Base-by-base conservation (phyloP, 2,797 vertebrate species). In the Microctenopoma steveboyesi region DNA sequence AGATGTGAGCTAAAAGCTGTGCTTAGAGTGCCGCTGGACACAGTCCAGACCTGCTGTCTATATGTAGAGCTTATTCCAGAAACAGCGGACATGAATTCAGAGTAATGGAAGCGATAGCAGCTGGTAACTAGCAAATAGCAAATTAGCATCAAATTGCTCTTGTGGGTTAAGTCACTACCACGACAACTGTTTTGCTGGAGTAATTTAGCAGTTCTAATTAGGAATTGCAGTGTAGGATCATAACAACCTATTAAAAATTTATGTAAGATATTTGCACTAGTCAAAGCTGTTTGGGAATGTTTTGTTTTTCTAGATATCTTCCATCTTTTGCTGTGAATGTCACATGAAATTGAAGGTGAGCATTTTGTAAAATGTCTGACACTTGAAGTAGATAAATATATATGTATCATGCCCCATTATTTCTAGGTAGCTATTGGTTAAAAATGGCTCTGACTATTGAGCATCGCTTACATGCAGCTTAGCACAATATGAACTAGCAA, bases 221-320 rank as follows among this genome's bases (percentile, higher is more conserved):
- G 88, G 83, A 81, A 86, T 79, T 87, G 86, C 86, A 86, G 79
- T 62, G 77, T 93, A 93, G 89, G 80, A 93, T 88, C 89, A 92
- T 89, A 91, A 91, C 86, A 86, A 80, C 88, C 77, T 91, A 93
- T 94, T 86, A 92, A 93, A 92, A 86, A 93, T 92, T 90, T 74
- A 93, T 93, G 91, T 92, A 91, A 74, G 79, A 91, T 92, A 92
- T 93, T 93, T 94, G 91, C 92, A 93, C 88, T 92, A 91, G 91
- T 89, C 88, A 62, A 86, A 90, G 86, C 76, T 60, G 57, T 91
- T 92, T 89, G 84, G 78, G 84, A 90, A 90, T 88, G 79, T 91
- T 92, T 91, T 89, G 75, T 87, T 92, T 92, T 91, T 90, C 86
- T 88, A 86, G 86, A 81, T 87, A 78, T 67, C 66, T 70, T 69